Conservation (phyloP, 2,113 vertebrate species). For the Mormoops blainvillei region DNA sequence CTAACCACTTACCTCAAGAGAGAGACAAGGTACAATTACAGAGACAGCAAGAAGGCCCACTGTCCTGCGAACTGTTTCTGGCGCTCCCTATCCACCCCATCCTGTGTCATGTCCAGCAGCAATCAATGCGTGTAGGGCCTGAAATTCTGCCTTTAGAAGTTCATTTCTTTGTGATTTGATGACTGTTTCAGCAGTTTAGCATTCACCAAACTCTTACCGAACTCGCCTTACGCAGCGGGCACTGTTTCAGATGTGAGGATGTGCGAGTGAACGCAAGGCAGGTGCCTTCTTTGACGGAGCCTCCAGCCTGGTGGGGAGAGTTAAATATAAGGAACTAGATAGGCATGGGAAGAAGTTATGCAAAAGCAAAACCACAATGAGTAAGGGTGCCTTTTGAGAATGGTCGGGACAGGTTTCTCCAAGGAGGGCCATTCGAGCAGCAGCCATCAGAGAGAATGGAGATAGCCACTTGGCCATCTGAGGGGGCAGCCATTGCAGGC, state of each 20-base stretch:
- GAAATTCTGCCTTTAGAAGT: background rate
- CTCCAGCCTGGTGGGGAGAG: background rate
- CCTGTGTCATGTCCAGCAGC: background rate
- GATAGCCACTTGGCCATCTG: accelerated
- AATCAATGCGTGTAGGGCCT: background rate
- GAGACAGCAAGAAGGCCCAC: background rate
- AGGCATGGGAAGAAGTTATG: background rate
- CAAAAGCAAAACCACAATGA: background rate
- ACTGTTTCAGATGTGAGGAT: background rate
- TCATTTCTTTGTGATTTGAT: background rate
- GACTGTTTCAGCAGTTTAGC: background rate
- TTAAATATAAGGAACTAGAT: background rate
- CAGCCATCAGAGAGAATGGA: accelerated
- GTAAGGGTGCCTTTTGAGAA: background rate
- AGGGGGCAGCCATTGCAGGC: background rate
- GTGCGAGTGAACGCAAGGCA: background rate
- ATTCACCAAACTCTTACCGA: background rate
- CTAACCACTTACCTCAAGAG: background rate
- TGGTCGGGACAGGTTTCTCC: background rate
- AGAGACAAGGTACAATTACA: background rate
- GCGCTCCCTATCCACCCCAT: accelerated
- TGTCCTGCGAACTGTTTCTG: background rate
- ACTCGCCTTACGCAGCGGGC: background rate
- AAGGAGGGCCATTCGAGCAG: background rate
- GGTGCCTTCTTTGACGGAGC: background rate